Base-by-base conservation (phyloP, 2,888 invertebrate genomes). In the Doris montereyensis region DNA sequence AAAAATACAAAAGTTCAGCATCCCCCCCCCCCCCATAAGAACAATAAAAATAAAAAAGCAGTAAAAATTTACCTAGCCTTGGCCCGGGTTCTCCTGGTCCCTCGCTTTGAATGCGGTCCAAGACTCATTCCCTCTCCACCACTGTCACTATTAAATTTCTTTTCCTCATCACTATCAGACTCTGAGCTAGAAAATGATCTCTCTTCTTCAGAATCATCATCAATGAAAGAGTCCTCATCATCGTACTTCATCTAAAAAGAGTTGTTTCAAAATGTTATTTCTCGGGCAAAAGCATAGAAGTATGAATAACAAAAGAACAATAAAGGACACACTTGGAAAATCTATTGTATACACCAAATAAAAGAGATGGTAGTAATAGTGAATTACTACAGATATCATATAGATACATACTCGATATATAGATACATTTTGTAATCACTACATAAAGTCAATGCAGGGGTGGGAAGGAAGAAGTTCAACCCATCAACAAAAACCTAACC, bases 211-310 rank as follows among this genome's bases (percentile, higher is more conserved):
- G 78, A 76, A 1, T 83, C 78, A 2, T 79, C 81, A 73, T 89
- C 89, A 78, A 88, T 87, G 30, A 89, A 83, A 81, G 88, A 89
- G 0, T 87, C 88, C 52, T 89, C 89, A 52, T 86, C 87, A 60
- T 82, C 81, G 72, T 79, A 83, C 41, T 80, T 84, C 70, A 77
- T 73, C 84, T 84, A 67, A 1, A 77, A 41, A 60, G n/a, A 58
- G 26, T n/a, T 71, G 35, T 1, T 8, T 13, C 30, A 28, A 21
- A 5, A 62, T n/a, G n/a, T n/a, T n/a, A n/a, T n/a, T n/a, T n/a
- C n/a, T n/a, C n/a, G n/a, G n/a, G n/a, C n/a, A n/a, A n/a, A n/a
- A n/a, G n/a, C n/a, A n/a, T n/a, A n/a, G n/a, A n/a, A 52, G 57
- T 17, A 52, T 13, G 17, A 52, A 52, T 52, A 10, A 10, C 57